These are phyloP conservation scores for Isichthys henryi DNA, from an alignment of 2,113 vertebrate species.

Conservation along the genomic window DNA sequence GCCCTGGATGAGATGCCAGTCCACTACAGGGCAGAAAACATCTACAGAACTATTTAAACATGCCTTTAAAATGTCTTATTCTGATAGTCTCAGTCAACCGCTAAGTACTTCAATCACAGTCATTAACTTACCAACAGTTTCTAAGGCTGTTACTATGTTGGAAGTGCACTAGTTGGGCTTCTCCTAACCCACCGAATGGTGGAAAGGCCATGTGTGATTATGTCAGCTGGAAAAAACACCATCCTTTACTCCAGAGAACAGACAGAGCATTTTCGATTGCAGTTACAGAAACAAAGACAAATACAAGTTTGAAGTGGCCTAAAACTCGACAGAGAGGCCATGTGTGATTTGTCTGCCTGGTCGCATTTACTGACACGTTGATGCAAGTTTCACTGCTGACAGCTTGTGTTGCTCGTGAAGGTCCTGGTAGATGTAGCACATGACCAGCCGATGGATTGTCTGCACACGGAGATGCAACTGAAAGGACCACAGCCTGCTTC, in stretches of 20 bases:
- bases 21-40: neutral
- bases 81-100: neutral
- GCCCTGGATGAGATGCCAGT: neutral
- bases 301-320: neutral
- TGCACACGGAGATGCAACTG: neutral
- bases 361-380: neutral
- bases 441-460: neutral
- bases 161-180: neutral
- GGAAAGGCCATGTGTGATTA: neutral
- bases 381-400: neutral
- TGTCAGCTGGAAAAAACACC: neutral
- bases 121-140: neutral
- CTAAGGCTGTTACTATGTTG: neutral
- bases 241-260: neutral
- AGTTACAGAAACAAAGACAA: neutral
- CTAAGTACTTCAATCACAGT: neutral
- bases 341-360: neutral
- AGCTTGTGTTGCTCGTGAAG: neutral
- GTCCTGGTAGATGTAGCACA: neutral
- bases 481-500: neutral
- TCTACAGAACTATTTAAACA: neutral
- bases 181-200: neutral
- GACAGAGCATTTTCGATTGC: neutral
- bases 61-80: neutral
- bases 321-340: neutral